These are phyloP conservation scores for Malachius bipustulatus DNA, from an alignment of 2,888 invertebrate genomes.

Conservation along the genomic window DNA sequence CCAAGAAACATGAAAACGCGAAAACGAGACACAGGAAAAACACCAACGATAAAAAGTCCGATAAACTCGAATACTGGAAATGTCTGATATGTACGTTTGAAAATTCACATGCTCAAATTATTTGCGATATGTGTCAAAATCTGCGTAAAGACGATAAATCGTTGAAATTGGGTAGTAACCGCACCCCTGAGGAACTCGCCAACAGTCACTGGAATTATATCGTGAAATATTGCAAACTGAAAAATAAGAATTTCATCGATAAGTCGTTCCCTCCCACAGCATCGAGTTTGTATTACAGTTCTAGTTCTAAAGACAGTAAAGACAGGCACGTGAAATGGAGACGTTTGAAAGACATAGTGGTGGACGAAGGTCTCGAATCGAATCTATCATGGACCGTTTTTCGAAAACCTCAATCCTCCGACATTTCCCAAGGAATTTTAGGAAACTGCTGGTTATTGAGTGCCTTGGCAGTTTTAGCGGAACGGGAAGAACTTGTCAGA, in stretches of 20 bases:
- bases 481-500: constrained; percentile 86
- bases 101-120: constrained; percentile 46
- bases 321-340: constrained; percentile 77
- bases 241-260: constrained; percentile 82
- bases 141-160: constrained; percentile 33
- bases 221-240: constrained; percentile 72
- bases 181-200: constrained; percentile 65
- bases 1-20: too few species aligned
- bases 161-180: constrained; percentile 36
- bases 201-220: constrained; percentile 86
- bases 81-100: constrained; percentile 73
- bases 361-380: constrained; percentile 53
- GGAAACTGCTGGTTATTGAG: constrained; percentile 98
- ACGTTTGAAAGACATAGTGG: constrained; percentile 76
- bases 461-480: constrained; percentile 91
- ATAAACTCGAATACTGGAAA: constrained; percentile 57
- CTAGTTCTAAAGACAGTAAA: constrained; percentile 45
- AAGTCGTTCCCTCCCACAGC: constrained; percentile 88
- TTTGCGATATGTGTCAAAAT: constrained; percentile 65
- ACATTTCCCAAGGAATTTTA: constrained; percentile 90
- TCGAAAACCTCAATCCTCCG: constrained; percentile 83
- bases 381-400: constrained; percentile 83
- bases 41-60: too few species aligned
- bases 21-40: too few species aligned
- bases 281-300: constrained; percentile 77